Conservation (phyloP, 2,888 invertebrate genomes). For the Parnassius glacialis region DNA sequence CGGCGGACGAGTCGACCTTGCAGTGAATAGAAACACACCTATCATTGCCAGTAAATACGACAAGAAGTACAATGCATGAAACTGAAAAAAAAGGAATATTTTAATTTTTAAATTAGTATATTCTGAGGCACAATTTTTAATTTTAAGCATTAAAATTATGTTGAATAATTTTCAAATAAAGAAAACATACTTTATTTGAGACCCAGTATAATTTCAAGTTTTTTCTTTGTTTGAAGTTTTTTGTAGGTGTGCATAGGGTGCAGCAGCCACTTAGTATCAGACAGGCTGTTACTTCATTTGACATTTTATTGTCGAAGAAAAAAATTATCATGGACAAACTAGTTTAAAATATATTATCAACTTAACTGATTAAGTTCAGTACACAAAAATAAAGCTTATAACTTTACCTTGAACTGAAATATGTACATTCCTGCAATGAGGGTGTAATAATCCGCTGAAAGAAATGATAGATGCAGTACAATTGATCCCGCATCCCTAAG, state of each 20-base stretch:
- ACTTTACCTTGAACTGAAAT: constrained; percentile 87
- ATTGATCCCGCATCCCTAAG: constrained; percentile 90
- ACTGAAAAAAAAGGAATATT: constrained; percentile 76
- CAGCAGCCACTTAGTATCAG: no score
- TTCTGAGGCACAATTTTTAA: no score
- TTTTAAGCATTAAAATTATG: no score
- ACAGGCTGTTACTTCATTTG: no score
- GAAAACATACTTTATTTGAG: no score
- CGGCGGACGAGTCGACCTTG: constrained; percentile 81
- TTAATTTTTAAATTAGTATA: no score
- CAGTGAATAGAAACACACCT: constrained; percentile 83
- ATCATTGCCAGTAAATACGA: constrained; percentile 88
- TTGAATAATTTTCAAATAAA: no score
- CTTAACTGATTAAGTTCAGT: not conserved
- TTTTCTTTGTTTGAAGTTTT: no score
- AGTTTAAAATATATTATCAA: no score
- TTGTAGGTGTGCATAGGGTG: no score
- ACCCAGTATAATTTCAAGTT: no score
- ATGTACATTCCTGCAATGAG: constrained; percentile 89
- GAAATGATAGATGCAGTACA: constrained; percentile 88
- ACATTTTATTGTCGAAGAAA: not conserved
- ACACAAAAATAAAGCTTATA: not conserved
- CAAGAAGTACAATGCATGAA: constrained; percentile 90
- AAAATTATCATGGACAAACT: not conserved
- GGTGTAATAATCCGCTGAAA: constrained; percentile 93